Percentiles rank a stretch among this genome's conserved stretches.
These are phyloP conservation scores for Pungitius pungitius DNA, from an alignment of 2,113 vertebrate species.

Conservation along the genomic window DNA sequence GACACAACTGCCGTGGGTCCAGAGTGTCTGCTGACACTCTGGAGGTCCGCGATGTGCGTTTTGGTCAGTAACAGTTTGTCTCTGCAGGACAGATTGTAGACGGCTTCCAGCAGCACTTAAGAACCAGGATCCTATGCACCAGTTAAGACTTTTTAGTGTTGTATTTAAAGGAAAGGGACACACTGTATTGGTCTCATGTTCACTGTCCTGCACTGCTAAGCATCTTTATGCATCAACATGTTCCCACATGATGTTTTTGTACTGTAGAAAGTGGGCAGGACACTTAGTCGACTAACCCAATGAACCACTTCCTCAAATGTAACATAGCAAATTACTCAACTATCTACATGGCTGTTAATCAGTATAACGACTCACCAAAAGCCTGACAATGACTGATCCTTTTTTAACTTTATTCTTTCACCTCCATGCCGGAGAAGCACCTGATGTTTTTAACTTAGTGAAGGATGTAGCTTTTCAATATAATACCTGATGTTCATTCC, in stretches of 20 bases:
- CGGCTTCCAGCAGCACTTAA: neutral
- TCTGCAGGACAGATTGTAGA: constrained; percentile 5
- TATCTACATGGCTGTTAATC: constrained; percentile 26
- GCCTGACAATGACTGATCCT: neutral
- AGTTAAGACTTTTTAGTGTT: neutral
- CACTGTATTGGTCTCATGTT: constrained; percentile 5
- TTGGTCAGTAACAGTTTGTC: constrained; percentile 2
- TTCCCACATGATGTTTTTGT: neutral
- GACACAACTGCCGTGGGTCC: constrained; percentile 2
- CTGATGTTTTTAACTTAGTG: constrained; percentile 19
- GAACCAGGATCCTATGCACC: neutral
- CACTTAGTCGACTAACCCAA: constrained; percentile 27
- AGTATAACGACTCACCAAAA: neutral
- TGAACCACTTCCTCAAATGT: constrained; percentile 23
- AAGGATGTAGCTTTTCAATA: constrained; percentile 10
- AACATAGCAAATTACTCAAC: constrained; percentile 3
- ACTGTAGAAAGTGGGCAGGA: constrained; percentile 23
- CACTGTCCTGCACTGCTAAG: neutral
- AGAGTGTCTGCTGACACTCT: constrained; percentile 15
- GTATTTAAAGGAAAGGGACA: neutral
- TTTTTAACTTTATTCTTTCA: neutral
- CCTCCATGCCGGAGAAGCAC: neutral
- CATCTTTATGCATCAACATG: neutral
- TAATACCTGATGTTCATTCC: constrained; percentile 40
- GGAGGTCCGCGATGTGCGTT: constrained; percentile 21